phyloP scores from a whole-genome alignment of 2,113 vertebrate genomes.

The Laticauda laticaudata region DNA sequence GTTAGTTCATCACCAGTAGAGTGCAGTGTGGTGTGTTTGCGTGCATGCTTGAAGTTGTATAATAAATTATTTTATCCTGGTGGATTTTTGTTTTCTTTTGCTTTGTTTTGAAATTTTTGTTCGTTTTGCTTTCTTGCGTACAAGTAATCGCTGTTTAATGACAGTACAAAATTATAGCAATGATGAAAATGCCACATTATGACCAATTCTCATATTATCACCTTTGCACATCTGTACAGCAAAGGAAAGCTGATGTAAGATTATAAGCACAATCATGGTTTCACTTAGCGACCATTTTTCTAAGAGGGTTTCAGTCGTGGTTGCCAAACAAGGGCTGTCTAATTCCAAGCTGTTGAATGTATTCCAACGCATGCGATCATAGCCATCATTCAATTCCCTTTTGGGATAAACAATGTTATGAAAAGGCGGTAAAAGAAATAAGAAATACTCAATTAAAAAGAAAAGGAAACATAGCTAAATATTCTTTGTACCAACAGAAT shows the following conservation, averaged over 20 bases:
- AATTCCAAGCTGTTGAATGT: not conserved
- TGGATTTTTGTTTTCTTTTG: not conserved
- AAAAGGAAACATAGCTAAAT: not conserved
- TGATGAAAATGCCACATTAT: not conserved
- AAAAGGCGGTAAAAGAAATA: not conserved
- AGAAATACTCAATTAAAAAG: not conserved
- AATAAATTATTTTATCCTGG: not conserved
- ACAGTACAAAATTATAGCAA: not conserved
- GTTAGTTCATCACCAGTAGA: not conserved
- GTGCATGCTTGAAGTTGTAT: not conserved
- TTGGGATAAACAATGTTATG: not conserved
- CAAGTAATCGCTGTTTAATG: not conserved
- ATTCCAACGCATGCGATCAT: not conserved
- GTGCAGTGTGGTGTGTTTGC: not conserved
- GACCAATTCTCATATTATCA: not conserved
- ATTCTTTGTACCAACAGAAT: not conserved
- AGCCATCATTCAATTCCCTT: not conserved
- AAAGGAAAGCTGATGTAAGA: not conserved
- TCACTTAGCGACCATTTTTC: not conserved
- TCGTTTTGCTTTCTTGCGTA: not conserved
- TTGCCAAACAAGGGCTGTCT: not conserved
- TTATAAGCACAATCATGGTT: not conserved
- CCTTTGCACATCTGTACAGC: not conserved
- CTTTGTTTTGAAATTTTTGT: not conserved
- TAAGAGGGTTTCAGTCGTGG: not conserved